Percentiles rank a stretch among this genome's conserved stretches.
These are phyloP conservation scores for Eupelmus urozonus DNA, from an alignment of 2,888 invertebrate genomes.

Conservation along the genomic window DNA sequence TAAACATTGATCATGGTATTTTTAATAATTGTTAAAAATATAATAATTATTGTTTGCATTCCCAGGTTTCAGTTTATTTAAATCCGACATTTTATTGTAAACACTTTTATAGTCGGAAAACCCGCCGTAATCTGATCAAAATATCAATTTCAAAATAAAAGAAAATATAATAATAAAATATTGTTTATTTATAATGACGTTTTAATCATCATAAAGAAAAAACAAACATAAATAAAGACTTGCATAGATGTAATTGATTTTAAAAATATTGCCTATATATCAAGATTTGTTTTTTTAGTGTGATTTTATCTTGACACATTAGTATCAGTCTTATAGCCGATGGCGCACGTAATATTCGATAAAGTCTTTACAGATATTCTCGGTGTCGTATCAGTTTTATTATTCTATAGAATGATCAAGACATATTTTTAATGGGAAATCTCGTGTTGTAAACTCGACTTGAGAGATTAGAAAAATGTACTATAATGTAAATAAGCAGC, in stretches of 20 bases:
- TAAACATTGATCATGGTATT: no score
- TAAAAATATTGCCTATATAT: neutral
- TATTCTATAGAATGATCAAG: constrained; percentile 1
- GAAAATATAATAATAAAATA: no score
- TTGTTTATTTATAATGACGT: no score
- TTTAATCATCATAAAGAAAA: no score
- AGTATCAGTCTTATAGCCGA: neutral
- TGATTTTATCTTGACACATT: neutral
- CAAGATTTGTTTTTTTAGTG: no score
- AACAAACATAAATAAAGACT: no score
- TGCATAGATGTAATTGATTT: neutral
- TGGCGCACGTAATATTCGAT: neutral
- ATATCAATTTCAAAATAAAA: neutral
- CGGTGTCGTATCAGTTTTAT: constrained; percentile 4
- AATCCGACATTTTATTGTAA: no score
- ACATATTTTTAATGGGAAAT: constrained; percentile 7
- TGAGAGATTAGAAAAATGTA: constrained; percentile 4
- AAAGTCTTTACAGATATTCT: constrained; percentile 2
- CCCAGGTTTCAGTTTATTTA: no score
- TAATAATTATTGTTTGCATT: no score
- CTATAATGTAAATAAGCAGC: neutral
- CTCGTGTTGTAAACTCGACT: neutral
- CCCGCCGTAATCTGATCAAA: neutral
- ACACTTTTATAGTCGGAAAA: no score
- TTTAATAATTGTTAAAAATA: no score